phyloP scores from a whole-genome alignment of 2,797 vertebrate genomes.

The Cyprinodon diabolis region DNA sequence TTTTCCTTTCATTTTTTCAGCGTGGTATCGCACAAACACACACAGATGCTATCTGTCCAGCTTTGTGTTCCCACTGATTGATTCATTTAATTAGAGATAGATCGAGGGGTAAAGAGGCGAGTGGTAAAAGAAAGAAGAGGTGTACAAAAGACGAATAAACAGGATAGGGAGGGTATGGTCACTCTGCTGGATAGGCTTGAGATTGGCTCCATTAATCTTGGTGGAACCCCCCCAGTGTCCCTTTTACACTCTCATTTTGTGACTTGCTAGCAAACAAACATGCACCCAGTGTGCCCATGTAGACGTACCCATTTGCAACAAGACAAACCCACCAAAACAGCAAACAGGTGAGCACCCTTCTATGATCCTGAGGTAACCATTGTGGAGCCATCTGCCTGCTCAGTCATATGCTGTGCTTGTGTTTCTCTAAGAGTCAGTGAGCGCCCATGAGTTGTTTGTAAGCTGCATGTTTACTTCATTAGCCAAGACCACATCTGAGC shows the following conservation, averaged over 20 bases:
- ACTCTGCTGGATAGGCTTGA: constrained; percentile 73
- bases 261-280: constrained; percentile 52
- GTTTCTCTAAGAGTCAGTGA: constrained; percentile 21
- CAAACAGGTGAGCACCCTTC: constrained; percentile 13
- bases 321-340: constrained; percentile 16
- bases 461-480: constrained; percentile 43
- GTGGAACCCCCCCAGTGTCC: constrained; percentile 44
- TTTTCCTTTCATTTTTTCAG: constrained; percentile 19
- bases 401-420: neutral
- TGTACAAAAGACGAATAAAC: constrained; percentile 57
- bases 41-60: constrained; percentile 69
- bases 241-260: constrained; percentile 47
- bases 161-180: constrained; percentile 63
- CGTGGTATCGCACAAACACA: constrained; percentile 25
- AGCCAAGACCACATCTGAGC: constrained; percentile 42
- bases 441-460: constrained; percentile 36
- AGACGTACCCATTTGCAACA: constrained; percentile 10
- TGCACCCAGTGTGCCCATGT: constrained; percentile 15
- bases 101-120: constrained; percentile 54
- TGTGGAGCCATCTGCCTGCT: constrained; percentile 18
- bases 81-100: constrained; percentile 86
- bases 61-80: constrained; percentile 76
- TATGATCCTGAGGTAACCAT: constrained; percentile 6
- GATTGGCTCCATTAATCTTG: constrained; percentile 85
- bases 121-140: constrained; percentile 46